Percentiles rank a stretch among this genome's conserved stretches.
These are phyloP conservation scores for Pterocles burchelli DNA, from an alignment of 2,113 vertebrate genomes.

Conservation along the genomic window DNA sequence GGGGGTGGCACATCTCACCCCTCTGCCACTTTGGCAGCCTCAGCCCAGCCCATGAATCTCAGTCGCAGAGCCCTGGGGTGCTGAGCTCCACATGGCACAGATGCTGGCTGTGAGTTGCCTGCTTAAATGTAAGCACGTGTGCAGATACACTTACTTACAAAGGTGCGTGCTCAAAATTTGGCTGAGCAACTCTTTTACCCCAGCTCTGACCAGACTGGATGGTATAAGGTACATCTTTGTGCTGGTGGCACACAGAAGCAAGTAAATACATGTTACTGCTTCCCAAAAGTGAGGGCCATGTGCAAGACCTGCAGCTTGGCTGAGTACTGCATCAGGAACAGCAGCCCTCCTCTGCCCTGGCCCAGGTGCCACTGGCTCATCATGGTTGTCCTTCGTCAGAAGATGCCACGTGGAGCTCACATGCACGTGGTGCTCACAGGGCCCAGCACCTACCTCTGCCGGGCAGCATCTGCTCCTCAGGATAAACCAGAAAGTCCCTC, in stretches of 20 bases:
- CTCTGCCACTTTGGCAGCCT: background rate
- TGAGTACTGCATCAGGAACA: accelerated
- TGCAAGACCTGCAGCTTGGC: background rate
- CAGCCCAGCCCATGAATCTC: background rate
- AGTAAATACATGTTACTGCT: background rate
- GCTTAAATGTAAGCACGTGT: background rate
- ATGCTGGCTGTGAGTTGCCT: background rate
- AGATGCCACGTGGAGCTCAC: slow-evolving; percentile 38
- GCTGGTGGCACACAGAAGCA: background rate
- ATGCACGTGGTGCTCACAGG: background rate
- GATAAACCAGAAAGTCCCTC: slow-evolving; percentile 28
- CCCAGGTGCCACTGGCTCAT: slow-evolving; percentile 44
- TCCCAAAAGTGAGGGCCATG: background rate
- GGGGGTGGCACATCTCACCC: background rate
- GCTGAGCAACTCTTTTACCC: background rate
- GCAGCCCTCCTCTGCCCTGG: slow-evolving; percentile 7
- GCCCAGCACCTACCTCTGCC: slow-evolving; percentile 43
- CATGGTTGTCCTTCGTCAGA: slow-evolving; percentile 54
- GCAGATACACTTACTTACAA: background rate
- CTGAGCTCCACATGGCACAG: accelerated
- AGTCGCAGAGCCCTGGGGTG: accelerated
- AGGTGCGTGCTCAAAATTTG: background rate
- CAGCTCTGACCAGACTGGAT: background rate
- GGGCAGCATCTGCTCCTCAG: slow-evolving; percentile 56
- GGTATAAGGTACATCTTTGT: background rate